Percentiles rank a stretch among this genome's conserved stretches.
Evolutionary conservation across 2,888 invertebrate genomes (phyloP).

Genomic region (Macroteleia sp.): DNA sequence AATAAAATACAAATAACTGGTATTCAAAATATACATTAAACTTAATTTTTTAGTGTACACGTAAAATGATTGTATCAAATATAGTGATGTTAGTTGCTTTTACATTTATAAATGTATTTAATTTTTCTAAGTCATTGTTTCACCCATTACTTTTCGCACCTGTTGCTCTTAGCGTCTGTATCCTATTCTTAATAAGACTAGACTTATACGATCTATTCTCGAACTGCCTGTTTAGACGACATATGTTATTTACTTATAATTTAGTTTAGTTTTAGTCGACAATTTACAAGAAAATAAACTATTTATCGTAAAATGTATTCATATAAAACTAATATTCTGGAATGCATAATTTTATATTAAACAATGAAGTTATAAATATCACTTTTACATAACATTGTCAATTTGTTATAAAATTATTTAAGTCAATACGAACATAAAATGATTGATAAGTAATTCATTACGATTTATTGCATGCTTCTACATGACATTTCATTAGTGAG

Average conservation of each 20-base stretch:
- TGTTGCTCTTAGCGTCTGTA: constrained; percentile 25
- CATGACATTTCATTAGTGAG: too few species aligned
- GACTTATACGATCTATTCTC: constrained; percentile 48
- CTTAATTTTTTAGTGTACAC: constrained; percentile 28
- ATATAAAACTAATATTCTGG: constrained; percentile 34
- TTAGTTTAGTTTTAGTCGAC: constrained; percentile 9
- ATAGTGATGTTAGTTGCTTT: constrained; percentile 17
- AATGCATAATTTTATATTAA: constrained; percentile 34
- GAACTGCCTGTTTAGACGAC: constrained; percentile 52
- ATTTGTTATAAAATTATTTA: too few species aligned
- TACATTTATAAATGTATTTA: constrained; percentile 41
- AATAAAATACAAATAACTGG: neutral
- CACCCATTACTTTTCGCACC: constrained; percentile 12
- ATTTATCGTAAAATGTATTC: constrained; percentile 10
- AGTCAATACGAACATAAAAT: too few species aligned
- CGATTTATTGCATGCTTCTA: too few species aligned
- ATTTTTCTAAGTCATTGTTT: constrained; percentile 23
- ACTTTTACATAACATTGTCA: too few species aligned
- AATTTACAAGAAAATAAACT: constrained; percentile 15
- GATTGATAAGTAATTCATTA: too few species aligned
- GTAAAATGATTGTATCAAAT: constrained; percentile 23
- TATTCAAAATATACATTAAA: constrained; percentile 2
- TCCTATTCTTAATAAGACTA: constrained; percentile 50
- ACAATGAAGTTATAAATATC: constrained; percentile 22
- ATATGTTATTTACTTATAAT: constrained; percentile 30